These are phyloP conservation scores for Amblyopsis rosae DNA, from an alignment of 2,113 vertebrate genomes.

Conservation along the genomic window DNA sequence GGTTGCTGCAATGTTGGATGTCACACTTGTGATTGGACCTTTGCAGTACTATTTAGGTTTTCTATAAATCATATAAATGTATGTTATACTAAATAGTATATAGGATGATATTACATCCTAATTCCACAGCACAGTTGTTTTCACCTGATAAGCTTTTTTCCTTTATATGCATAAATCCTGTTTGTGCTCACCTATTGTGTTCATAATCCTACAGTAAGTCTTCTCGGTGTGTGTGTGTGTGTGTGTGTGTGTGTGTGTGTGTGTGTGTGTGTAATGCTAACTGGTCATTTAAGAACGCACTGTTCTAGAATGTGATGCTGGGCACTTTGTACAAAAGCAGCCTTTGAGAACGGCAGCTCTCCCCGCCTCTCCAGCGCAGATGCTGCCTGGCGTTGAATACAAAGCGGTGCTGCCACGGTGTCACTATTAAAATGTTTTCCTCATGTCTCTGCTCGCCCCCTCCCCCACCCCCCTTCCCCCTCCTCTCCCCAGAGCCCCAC, in stretches of 20 bases:
- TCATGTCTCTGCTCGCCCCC: slow-evolving; percentile 4
- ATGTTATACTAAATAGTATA: too few species aligned
- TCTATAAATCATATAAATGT: too few species aligned
- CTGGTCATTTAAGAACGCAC: neutral
- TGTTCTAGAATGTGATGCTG: neutral
- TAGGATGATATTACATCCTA: neutral
- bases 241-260: neutral
- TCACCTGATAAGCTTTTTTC: neutral
- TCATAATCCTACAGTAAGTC: neutral
- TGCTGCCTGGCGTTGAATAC: slow-evolving; percentile 23
- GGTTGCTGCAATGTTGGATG: too few species aligned
- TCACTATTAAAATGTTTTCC: slow-evolving; percentile 21
- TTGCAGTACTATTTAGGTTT: neutral
- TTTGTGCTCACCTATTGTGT: neutral
- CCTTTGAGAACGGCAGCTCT: slow-evolving; percentile 21
- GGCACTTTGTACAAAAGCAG: slow-evolving; percentile 14
- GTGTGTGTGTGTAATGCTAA: neutral
- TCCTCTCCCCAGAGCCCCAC: slow-evolving; percentile 82
- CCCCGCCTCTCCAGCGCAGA: neutral
- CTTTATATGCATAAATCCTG: neutral
- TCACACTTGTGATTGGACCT: neutral
- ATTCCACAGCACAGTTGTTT: neutral
- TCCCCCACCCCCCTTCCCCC: neutral
- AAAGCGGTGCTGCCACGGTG: slow-evolving; percentile 2
- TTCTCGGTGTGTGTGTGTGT: neutral